phyloP scores from a whole-genome alignment of 2,113 vertebrate species.

The Rhagologus leucostigma region DNA sequence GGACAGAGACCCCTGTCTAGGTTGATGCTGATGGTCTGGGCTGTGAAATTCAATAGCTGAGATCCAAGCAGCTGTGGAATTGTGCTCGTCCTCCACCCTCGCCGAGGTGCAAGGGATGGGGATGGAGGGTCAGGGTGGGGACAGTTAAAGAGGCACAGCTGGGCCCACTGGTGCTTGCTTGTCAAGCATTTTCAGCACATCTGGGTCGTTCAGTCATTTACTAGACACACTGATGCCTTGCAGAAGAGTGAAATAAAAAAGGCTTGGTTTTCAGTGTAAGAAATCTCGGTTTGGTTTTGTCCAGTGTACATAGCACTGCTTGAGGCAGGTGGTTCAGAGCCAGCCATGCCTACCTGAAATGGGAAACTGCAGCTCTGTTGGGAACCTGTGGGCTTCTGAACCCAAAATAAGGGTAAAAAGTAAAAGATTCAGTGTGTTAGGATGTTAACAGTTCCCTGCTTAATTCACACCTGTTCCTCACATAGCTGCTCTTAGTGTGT shows the following conservation, averaged over 20 bases:
- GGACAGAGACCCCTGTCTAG: not conserved
- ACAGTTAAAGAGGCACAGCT: not conserved
- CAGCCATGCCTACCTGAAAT: not conserved
- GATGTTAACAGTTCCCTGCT: not conserved
- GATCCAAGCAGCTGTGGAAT: not conserved
- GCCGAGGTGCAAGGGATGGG: not conserved
- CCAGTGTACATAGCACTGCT: not conserved
- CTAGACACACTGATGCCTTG: not conserved
- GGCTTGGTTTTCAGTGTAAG: not conserved
- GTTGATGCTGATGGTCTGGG: not conserved
- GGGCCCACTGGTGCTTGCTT: not conserved
- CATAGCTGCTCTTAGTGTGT: not conserved
- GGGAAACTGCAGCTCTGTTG: not conserved
- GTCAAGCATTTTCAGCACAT: not conserved
- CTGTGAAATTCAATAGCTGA: not conserved
- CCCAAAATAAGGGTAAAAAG: not conserved
- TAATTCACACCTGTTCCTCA: not conserved
- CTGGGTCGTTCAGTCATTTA: not conserved
- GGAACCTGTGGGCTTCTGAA: not conserved
- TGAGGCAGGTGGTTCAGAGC: not conserved
- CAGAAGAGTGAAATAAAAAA: not conserved
- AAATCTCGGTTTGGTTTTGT: not conserved
- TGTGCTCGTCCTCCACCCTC: not conserved
- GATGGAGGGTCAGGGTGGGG: not conserved
- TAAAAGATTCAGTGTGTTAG: not conserved